phyloP scores from a whole-genome alignment of 2,113 vertebrate genomes.

The Myotis davidii region DNA sequence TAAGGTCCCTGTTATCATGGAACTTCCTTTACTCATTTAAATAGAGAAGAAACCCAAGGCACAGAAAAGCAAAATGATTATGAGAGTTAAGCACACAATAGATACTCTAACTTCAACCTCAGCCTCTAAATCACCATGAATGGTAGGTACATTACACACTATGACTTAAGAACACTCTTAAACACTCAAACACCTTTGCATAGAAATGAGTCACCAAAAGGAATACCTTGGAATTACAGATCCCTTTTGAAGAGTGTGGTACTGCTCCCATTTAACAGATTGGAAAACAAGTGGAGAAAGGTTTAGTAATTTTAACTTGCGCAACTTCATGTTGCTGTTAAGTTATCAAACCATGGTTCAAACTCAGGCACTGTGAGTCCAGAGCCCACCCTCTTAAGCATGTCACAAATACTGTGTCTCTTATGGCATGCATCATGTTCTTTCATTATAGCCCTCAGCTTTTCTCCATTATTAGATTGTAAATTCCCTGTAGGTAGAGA shows the following conservation, averaged over 20 bases:
- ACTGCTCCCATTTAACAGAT: slow-evolving; percentile 3
- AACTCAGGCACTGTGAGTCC: not conserved
- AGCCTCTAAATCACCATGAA: not conserved
- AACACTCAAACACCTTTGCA: slow-evolving; percentile 21
- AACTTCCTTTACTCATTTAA: slow-evolving; percentile 43
- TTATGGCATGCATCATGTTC: not conserved
- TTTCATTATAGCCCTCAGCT: not conserved
- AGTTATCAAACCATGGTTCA: not conserved
- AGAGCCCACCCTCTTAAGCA: not conserved
- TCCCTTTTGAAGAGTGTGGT: not conserved
- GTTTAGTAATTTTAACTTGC: slow-evolving; percentile 18
- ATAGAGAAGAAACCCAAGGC: slow-evolving; percentile 1
- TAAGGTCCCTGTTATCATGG: not conserved
- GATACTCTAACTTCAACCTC: not conserved
- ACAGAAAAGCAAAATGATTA: not conserved
- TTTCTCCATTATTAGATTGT: not conserved
- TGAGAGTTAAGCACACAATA: not conserved
- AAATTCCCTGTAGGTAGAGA: not conserved
- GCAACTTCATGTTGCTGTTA: not conserved
- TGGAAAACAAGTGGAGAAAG: not conserved
- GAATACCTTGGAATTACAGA: not conserved
- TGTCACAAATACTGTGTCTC: not conserved
- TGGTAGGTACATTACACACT: slow-evolving; percentile 7
- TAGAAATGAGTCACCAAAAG: not conserved
- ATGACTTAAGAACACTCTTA: slow-evolving; percentile 19